phyloP scores from a whole-genome alignment of 2,113 vertebrate genomes.

The Sisor rabdophorus region DNA sequence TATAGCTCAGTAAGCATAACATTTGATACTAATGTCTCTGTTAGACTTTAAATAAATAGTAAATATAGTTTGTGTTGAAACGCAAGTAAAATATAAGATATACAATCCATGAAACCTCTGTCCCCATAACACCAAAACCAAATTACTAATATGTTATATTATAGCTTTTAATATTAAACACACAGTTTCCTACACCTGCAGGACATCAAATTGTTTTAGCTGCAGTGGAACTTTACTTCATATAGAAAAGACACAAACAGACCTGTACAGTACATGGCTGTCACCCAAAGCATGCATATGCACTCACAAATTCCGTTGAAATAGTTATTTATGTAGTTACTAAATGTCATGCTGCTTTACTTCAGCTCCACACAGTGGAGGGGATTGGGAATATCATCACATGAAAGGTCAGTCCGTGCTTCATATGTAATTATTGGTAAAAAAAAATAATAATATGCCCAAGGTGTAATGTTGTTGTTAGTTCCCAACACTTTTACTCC shows the following conservation, averaged over 20 bases:
- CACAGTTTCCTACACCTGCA: background rate
- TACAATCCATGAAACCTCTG: background rate
- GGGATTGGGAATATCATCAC: slow-evolving; percentile 15
- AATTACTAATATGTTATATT: background rate
- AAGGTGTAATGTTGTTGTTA: background rate
- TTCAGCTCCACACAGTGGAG: slow-evolving; percentile 29
- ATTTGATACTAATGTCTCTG: background rate
- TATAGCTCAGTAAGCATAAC: background rate
- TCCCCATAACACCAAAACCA: background rate
- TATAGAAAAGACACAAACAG: background rate
- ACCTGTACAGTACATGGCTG: slow-evolving; percentile 13
- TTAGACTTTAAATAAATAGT: background rate
- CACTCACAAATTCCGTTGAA: slow-evolving; percentile 1
- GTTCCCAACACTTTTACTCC: background rate
- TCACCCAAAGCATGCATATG: slow-evolving; percentile 16
- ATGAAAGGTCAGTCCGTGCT: background rate
- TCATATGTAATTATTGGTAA: background rate
- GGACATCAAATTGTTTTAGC: background rate
- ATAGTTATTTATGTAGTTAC: background rate
- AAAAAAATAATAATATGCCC: background rate
- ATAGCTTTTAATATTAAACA: background rate
- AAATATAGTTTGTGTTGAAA: background rate
- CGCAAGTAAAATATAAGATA: background rate
- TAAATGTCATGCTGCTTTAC: background rate
- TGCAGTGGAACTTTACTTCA: background rate